These are phyloP conservation scores for Microtus ochrogaster DNA, from an alignment of 2,113 vertebrate species.

Conservation along the genomic window DNA sequence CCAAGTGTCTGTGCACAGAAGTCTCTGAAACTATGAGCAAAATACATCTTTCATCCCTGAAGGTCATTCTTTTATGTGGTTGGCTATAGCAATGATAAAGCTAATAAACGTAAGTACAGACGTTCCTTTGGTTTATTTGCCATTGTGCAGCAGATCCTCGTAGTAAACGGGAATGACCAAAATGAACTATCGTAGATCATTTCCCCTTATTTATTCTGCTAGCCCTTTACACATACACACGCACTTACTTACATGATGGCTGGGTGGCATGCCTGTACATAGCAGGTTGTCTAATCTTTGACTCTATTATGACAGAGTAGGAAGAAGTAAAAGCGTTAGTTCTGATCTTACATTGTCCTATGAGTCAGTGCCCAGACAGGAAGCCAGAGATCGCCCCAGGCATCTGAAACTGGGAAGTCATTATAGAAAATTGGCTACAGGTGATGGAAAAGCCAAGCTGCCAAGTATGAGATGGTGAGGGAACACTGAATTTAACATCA, in stretches of 20 bases:
- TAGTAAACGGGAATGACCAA: background rate
- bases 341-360: background rate
- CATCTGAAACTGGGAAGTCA: constrained; percentile 35
- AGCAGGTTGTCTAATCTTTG: constrained; percentile 25
- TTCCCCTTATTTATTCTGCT: constrained; percentile 31
- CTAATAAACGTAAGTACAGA: background rate
- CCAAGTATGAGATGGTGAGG: background rate
- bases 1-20: background rate
- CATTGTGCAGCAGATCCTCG: background rate
- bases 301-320: background rate
- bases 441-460: constrained; percentile 4
- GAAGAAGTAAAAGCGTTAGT: background rate
- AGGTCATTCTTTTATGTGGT: background rate
- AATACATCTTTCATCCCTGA: background rate
- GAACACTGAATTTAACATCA: background rate
- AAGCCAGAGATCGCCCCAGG: background rate
- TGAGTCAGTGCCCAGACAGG: constrained; percentile 42
- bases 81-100: background rate
- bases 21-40: background rate
- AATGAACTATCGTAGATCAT: background rate
- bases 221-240: background rate
- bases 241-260: background rate
- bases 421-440: constrained; percentile 45
- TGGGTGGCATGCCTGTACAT: background rate
- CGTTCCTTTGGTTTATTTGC: background rate